Conservation (phyloP, 37 sponge, comb jelly and placozoan species). For the Aplysina aerophoba region DNA sequence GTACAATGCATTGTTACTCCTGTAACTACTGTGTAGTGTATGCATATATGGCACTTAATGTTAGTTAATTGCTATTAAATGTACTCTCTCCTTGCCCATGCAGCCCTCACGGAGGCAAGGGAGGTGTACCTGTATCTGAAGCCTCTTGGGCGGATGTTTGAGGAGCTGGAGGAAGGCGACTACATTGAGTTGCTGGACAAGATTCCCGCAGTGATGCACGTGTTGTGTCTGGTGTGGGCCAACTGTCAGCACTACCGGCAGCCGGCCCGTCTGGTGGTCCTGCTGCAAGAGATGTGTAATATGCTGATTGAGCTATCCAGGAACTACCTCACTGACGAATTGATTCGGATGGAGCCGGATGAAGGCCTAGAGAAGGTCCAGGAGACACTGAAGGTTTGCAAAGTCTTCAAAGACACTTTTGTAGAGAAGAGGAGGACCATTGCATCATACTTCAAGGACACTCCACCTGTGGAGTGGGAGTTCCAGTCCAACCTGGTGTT, state of each 20-base stretch:
- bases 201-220: conserved; percentile 81
- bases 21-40: too few species aligned
- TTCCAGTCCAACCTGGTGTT: conserved; percentile 83
- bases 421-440: conserved; percentile 51
- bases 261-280: conserved; percentile 85
- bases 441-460: conserved; percentile 73
- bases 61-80: background rate
- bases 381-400: conserved; percentile 79
- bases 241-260: conserved; percentile 85
- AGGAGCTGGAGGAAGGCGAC: conserved; percentile 86
- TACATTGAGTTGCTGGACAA: conserved; percentile 65
- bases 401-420: conserved; percentile 56
- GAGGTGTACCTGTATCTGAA: conserved; percentile 90
- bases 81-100: background rate
- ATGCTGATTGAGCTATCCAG: conserved; percentile 80
- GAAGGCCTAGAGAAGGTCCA: conserved; percentile 88
- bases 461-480: conserved; percentile 71
- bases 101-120: conserved; percentile 82
- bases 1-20: too few species aligned
- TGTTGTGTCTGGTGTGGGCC: conserved; percentile 91
- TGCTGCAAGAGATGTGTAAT: conserved; percentile 93
- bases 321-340: conserved; percentile 80
- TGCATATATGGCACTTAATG: background rate
- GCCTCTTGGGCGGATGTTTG: conserved; percentile 68
- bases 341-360: conserved; percentile 85